phyloP scores from a whole-genome alignment of 2,888 invertebrate species.

The Xestia xanthographa region DNA sequence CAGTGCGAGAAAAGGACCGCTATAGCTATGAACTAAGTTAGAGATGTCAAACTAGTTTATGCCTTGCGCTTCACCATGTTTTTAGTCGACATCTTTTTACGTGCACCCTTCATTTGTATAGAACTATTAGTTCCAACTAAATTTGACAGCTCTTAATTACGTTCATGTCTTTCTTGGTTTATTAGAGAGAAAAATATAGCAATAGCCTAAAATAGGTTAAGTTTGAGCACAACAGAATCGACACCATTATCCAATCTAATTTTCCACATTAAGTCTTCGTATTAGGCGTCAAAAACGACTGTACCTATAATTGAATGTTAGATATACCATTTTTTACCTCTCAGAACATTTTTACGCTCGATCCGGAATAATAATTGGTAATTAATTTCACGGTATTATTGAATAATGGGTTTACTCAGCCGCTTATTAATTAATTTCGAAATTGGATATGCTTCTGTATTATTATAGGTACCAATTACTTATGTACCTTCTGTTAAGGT shows the following conservation, averaged over 20 bases:
- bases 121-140: no score
- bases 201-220: no score
- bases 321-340: neutral
- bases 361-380: slow-evolving; percentile 19
- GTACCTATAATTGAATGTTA: slow-evolving; percentile 5
- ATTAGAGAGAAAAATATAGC: no score
- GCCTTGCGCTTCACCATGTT: no score
- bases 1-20: no score
- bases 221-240: no score
- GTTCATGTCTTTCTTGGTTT: no score
- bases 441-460: slow-evolving; percentile 30
- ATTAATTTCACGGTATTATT: slow-evolving; percentile 50
- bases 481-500: neutral
- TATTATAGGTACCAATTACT: neutral
- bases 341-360: neutral
- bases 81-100: no score
- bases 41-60: no score
- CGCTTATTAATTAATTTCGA: slow-evolving; percentile 32
- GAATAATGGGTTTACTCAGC: slow-evolving; percentile 38
- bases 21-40: no score
- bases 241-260: neutral
- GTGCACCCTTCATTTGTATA: no score
- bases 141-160: no score
- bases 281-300: slow-evolving; percentile 17
- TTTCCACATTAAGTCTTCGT: neutral